Evolutionary conservation across 2,113 vertebrate genomes (phyloP).

Genomic region (Vireo altiloquus): DNA sequence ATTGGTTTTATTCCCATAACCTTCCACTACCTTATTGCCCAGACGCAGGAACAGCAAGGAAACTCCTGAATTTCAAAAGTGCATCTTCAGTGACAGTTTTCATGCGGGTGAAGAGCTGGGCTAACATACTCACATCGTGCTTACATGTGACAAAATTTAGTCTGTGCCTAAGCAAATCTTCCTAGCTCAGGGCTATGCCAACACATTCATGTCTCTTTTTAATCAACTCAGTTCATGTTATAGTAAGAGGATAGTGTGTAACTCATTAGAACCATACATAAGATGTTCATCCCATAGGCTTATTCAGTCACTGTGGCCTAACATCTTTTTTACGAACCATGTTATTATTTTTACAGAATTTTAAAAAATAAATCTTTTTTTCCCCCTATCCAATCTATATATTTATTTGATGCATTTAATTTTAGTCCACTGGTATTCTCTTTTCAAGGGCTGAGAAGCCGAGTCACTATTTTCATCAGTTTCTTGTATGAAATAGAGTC

Average conservation of each 20-base stretch:
- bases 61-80: neutral
- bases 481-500: neutral
- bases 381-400: neutral
- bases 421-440: neutral
- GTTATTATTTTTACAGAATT: neutral
- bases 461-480: slow-evolving; percentile 3
- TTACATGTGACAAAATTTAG: neutral
- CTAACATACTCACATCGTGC: too few relatives aligned
- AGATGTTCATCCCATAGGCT: neutral
- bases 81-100: neutral
- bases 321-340: neutral
- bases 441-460: neutral
- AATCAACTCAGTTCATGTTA: neutral
- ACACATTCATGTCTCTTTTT: neutral
- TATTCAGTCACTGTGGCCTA: neutral
- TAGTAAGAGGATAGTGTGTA: neutral
- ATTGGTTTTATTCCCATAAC: neutral
- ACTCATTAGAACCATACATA: neutral
- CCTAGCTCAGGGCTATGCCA: neutral
- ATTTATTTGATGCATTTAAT: neutral
- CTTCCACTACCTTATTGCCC: neutral
- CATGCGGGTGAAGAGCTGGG: neutral
- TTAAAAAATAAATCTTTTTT: neutral
- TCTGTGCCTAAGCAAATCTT: neutral
- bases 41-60: neutral